Conservation (phyloP, 2,797 vertebrate genomes). For the Channa striata region DNA sequence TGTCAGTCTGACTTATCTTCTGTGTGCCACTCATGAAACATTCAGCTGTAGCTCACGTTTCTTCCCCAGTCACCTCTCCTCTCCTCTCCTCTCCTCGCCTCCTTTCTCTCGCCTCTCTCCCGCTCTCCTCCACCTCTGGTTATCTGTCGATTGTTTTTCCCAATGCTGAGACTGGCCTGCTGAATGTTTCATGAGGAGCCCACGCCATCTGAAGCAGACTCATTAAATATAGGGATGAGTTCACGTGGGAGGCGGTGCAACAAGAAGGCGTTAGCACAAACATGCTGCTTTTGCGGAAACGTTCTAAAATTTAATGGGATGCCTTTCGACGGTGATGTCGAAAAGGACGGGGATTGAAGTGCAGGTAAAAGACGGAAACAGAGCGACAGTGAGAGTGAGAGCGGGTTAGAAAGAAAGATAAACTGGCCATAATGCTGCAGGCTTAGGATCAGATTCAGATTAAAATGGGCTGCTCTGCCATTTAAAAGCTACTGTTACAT, state of each 20-base stretch:
- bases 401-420: background rate
- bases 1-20: slow-evolving; percentile 82
- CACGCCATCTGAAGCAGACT: slow-evolving; percentile 58
- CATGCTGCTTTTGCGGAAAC: slow-evolving; percentile 43
- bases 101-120: slow-evolving; percentile 50
- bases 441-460: slow-evolving; percentile 26
- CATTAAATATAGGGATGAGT: slow-evolving; percentile 71
- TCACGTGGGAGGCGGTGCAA: slow-evolving; percentile 53
- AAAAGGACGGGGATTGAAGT: slow-evolving; percentile 41
- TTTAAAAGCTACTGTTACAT: slow-evolving; percentile 17
- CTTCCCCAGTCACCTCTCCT: slow-evolving; percentile 62
- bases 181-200: slow-evolving; percentile 79
- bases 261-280: slow-evolving; percentile 62
- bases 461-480: background rate
- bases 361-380: slow-evolving; percentile 11
- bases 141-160: slow-evolving; percentile 75
- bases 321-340: slow-evolving; percentile 16
- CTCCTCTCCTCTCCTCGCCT: slow-evolving; percentile 48
- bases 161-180: slow-evolving; percentile 61
- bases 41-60: slow-evolving; percentile 75
- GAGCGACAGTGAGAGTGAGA: slow-evolving; percentile 11
- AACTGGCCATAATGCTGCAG: slow-evolving; percentile 3
- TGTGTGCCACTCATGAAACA: slow-evolving; percentile 80
- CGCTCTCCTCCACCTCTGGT: slow-evolving; percentile 67
- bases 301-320: slow-evolving; percentile 44